Percentiles rank a stretch among this genome's conserved stretches.
phyloP scores from a whole-genome alignment of 2,888 invertebrate species.

The Synergus laeviventris region DNA sequence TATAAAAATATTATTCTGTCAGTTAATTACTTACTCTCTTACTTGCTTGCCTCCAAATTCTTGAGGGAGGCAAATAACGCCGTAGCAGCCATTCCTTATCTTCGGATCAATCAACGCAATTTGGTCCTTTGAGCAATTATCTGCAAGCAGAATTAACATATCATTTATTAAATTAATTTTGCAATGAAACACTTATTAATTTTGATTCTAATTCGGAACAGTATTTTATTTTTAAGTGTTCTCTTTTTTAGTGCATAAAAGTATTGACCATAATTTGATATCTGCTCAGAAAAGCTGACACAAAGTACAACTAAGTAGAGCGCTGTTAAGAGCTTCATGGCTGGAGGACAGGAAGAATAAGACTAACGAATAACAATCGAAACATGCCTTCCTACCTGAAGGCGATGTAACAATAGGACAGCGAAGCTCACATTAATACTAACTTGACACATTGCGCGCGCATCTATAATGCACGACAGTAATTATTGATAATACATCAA shows the following conservation, averaged over 20 bases:
- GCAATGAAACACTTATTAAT: no score
- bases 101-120: neutral
- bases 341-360: neutral
- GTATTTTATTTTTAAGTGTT: neutral
- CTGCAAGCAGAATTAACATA: neutral
- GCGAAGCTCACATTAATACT: no score
- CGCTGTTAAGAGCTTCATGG: neutral
- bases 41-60: neutral
- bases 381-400: neutral
- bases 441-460: no score
- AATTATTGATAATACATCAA: no score
- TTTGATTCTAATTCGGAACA: neutral
- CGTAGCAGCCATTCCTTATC: constrained; percentile 6
- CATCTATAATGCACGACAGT: no score
- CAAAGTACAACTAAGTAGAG: neutral
- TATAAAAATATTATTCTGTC: no score
- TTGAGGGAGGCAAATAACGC: neutral
- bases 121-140: neutral
- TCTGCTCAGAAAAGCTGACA: neutral
- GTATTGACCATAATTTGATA: neutral
- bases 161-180: neutral
- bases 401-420: no score
- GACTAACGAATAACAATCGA: neutral
- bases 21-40: neutral
- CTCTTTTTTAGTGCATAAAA: neutral